A percentile compares a stretch with the other conserved stretches of the same genome.
phyloP scores from a whole-genome alignment of 2,797 vertebrate genomes.

The Paratrypauchen microcephalus region DNA sequence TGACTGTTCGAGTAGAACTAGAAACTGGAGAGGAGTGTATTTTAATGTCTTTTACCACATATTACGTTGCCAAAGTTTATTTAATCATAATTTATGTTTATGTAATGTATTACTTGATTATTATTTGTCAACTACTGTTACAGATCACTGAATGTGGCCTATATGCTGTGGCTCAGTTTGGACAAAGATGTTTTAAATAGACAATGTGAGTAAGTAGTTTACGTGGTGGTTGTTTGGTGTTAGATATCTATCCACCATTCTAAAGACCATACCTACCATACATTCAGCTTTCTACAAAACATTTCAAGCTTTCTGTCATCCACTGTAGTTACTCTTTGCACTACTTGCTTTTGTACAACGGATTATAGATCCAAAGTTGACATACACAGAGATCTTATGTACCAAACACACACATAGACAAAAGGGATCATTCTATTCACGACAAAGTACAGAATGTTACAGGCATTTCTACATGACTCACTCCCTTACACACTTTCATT shows the following conservation, averaged over 20 bases:
- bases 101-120: not conserved
- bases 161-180: conserved; percentile 6
- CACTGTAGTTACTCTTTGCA: conserved; percentile 10
- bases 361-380: conserved; percentile 23
- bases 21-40: not conserved
- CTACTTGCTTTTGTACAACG: conserved; percentile 21
- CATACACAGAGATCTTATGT: conserved; percentile 36
- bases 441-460: conserved; percentile 27
- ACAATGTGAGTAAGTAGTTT: not conserved
- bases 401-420: conserved; percentile 38
- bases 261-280: not conserved
- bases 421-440: conserved; percentile 5
- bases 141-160: not conserved
- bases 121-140: not conserved
- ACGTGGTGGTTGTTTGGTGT: conserved; percentile 21
- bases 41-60: not conserved
- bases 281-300: not conserved
- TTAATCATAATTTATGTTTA: not conserved
- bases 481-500: conserved; percentile 28
- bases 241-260: conserved; percentile 20
- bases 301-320: not conserved
- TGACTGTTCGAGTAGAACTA: not conserved
- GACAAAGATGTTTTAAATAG: conserved; percentile 16
- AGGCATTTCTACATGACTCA: conserved; percentile 26
- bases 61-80: conserved; percentile 1